Evolutionary conservation across 2,113 vertebrate genomes (phyloP).

Genomic region (Mugil cephalus): DNA sequence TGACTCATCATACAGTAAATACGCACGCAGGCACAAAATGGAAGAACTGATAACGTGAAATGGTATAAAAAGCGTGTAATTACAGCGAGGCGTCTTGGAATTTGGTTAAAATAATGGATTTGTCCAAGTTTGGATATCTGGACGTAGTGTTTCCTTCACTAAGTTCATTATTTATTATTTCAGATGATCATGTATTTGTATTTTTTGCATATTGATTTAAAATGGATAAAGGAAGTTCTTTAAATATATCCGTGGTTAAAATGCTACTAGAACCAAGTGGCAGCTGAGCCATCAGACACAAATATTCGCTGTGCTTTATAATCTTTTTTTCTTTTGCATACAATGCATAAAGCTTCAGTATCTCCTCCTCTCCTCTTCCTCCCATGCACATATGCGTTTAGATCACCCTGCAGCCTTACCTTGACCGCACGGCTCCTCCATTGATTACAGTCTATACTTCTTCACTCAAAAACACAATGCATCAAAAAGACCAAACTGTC

Average conservation of each 20-base stretch:
- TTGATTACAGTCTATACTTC: constrained; percentile 70
- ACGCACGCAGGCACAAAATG: no score
- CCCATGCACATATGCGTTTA: constrained; percentile 51
- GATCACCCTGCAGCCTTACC: constrained; percentile 75
- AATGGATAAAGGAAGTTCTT: no score
- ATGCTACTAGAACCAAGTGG: constrained; percentile 5
- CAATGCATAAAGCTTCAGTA: constrained; percentile 24
- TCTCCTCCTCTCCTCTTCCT: constrained; percentile 9
- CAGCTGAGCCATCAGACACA: neutral
- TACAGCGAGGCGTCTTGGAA: no score
- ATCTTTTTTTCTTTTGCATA: constrained; percentile 36
- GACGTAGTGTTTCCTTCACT: no score
- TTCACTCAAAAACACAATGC: constrained; percentile 75
- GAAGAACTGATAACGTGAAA: no score
- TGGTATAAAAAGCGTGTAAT: no score
- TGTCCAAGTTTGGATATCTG: no score
- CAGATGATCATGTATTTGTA: no score
- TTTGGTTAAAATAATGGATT: no score
- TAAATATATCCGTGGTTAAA: neutral
- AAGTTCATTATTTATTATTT: no score
- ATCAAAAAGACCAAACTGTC: constrained; percentile 81
- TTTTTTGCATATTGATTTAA: neutral
- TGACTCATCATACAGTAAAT: no score
- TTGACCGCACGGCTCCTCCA: constrained; percentile 74
- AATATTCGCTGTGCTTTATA: neutral